phyloP scores from a whole-genome alignment of 2,797 vertebrate species.

The Cryptoprocta ferox region DNA sequence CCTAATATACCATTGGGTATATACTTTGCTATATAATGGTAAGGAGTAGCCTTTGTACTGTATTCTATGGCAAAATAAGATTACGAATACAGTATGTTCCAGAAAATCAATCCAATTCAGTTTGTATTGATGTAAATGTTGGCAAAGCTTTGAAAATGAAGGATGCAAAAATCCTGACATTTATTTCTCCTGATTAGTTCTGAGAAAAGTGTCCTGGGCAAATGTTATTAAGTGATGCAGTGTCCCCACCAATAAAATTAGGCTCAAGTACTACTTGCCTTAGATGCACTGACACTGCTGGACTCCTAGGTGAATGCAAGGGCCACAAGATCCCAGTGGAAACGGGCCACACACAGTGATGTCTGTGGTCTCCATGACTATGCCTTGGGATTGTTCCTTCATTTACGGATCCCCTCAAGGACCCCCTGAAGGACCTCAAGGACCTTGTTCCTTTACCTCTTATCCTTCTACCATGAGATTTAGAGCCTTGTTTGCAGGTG shows the following conservation, averaged over 20 bases:
- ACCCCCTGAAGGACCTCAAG: no score
- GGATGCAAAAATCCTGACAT: not conserved
- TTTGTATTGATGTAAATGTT: not conserved
- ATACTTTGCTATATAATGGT: not conserved
- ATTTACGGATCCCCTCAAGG: not conserved
- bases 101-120: not conserved
- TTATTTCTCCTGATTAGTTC: not conserved
- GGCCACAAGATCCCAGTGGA: not conserved
- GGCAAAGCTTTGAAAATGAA: not conserved
- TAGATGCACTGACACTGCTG: not conserved
- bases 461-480: not conserved
- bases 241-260: not conserved
- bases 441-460: not conserved
- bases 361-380: fast-evolving
- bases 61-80: not conserved
- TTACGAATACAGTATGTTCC: not conserved
- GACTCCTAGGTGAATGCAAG: not conserved
- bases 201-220: not conserved
- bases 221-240: not conserved
- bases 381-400: not conserved
- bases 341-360: not conserved
- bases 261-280: not conserved
- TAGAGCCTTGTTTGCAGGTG: not conserved
- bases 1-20: not conserved
- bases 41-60: not conserved